Conservation (phyloP, 2,797 vertebrate species). For the Podargus strigoides region DNA sequence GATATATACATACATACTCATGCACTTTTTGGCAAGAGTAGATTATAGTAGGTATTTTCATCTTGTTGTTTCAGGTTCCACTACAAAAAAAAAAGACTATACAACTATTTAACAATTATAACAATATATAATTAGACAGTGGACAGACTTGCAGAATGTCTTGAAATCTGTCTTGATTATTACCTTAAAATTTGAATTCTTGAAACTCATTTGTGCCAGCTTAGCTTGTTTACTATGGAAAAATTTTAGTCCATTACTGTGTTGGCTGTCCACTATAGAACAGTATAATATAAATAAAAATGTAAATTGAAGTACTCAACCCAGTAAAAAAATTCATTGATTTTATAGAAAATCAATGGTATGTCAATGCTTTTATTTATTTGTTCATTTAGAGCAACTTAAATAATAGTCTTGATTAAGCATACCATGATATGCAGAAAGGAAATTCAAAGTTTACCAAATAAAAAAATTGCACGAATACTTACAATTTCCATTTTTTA, state of each 20-base stretch:
- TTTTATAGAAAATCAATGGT: background rate
- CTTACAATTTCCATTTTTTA: background rate
- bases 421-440: background rate
- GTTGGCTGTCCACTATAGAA: background rate
- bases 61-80: background rate
- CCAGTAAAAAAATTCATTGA: accelerated
- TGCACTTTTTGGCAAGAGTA: background rate
- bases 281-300: background rate
- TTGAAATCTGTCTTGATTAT: background rate
- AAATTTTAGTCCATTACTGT: background rate
- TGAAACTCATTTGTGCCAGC: background rate
- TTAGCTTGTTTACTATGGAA: background rate
- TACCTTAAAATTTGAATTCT: background rate
- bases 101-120: background rate
- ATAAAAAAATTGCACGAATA: background rate
- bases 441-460: background rate
- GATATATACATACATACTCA: background rate
- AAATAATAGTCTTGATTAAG: background rate
- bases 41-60: background rate
- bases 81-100: background rate
- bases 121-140: background rate
- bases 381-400: background rate
- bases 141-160: background rate
- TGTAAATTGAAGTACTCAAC: background rate
- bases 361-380: background rate